Percentiles rank a stretch among this genome's conserved stretches.
phyloP scores from a whole-genome alignment of 1,140 invertebrate species.

The Philotrypesis tridentata region DNA sequence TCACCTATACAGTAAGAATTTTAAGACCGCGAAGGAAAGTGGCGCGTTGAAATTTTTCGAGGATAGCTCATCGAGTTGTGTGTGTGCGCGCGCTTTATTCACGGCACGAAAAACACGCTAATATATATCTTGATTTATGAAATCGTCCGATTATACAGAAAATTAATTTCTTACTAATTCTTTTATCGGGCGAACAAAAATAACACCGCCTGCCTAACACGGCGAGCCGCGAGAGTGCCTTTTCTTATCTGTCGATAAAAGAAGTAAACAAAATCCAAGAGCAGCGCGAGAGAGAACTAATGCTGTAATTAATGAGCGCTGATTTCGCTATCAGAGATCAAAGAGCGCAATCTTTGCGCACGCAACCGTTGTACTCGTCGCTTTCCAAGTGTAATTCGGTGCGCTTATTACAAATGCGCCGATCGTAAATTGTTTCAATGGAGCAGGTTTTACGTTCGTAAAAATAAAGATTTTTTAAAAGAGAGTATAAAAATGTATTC shows the following conservation, averaged over 20 bases:
- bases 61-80: too few relatives aligned
- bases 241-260: slow-evolving; percentile 17
- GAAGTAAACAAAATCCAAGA: slow-evolving; percentile 14
- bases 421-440: too few relatives aligned
- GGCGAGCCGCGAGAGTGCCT: neutral
- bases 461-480: too few relatives aligned
- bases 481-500: too few relatives aligned
- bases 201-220: neutral
- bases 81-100: too few relatives aligned
- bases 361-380: too few relatives aligned
- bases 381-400: too few relatives aligned
- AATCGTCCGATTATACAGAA: neutral
- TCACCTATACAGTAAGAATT: neutral
- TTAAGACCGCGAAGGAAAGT: neutral
- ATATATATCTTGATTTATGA: neutral
- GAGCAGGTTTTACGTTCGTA: too few relatives aligned
- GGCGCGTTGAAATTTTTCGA: too few relatives aligned
- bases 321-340: slow-evolving; percentile 20
- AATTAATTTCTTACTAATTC: slow-evolving; percentile 33
- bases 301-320: slow-evolving; percentile 21
- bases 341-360: neutral
- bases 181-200: slow-evolving; percentile 15
- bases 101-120: neutral
- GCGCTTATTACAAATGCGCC: too few relatives aligned
- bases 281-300: neutral